Base-by-base conservation (phyloP, 2,888 invertebrate genomes). In the Pardosa pseudoannulata region DNA sequence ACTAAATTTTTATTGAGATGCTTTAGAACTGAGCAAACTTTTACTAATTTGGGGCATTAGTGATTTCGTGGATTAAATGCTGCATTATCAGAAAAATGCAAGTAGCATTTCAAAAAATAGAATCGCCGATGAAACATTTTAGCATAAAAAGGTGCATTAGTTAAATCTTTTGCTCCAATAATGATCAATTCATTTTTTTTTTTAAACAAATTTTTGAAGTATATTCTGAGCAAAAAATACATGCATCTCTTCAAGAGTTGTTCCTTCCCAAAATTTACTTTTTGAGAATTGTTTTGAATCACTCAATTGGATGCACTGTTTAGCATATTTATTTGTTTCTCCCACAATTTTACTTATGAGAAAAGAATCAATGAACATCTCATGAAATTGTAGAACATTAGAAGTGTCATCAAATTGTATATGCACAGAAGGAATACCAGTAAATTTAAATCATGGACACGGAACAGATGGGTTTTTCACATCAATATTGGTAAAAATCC, bases 291-390 rank as follows among this genome's bases (percentile, higher is more conserved):
- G 31, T 62, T 23, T 56, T 62, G 64, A 19, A 74, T 62, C n/a
- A n/a, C n/a, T n/a, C n/a, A n/a, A n/a, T n/a, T n/a, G n/a, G n/a
- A n/a, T n/a, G n/a, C n/a, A n/a, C 64, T 74, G 74, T 74, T 74
- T 74, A 36, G 74, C 74, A 74, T 74, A 73, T 62, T 64, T 56
- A 74, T 74, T 74, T 74, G 64, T 64, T 41, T 75, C 65, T 65
- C 41, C 39, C 64, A 64, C 65, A 75, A 75, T 64, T 64, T 39
- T 36, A 31, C n/a, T 50, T n/a, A 68, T 32, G 32, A 68, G 39
- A 32, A n/a, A 39, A 39, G 23, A 32, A 68, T 68, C 68, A 39
- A 68, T 68, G 32, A 32, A 32, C 7, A 6, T 9, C 11, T 67
- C 29, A 67, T 67, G 28, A 28, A 67, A 67, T 67, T 67, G 67